A percentile compares a stretch with the other conserved stretches of the same genome.
Evolutionary conservation across 2,797 vertebrate genomes (phyloP).

Genomic region (Molothrus ater): DNA sequence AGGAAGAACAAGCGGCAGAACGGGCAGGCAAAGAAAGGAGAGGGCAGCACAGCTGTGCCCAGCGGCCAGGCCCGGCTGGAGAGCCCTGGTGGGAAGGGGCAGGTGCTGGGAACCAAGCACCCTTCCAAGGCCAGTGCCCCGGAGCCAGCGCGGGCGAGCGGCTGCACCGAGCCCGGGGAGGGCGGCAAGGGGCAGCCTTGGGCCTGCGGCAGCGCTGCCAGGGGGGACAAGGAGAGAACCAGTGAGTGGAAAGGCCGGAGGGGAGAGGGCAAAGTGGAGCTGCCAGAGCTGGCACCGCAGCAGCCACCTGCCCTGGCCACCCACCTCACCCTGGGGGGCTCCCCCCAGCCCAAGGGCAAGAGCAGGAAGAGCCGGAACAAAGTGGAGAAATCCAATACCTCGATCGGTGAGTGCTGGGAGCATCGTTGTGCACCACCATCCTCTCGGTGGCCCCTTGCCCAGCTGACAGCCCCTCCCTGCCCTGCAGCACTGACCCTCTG

Average conservation of each 20-base stretch:
- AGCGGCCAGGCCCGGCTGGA: conserved; percentile 16
- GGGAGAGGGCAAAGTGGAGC: conserved; percentile 61
- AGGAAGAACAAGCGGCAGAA: conserved; percentile 90
- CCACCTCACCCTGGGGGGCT: conserved; percentile 60
- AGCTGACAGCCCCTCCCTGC: background rate
- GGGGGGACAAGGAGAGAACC: conserved; percentile 70
- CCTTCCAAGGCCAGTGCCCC: background rate
- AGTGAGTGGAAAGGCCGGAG: conserved; percentile 66
- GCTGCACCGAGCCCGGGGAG: conserved; percentile 34
- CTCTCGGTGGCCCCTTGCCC: rapidly evolving
- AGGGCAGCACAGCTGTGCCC: background rate
- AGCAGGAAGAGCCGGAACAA: conserved; percentile 94
- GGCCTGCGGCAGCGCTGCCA: conserved; percentile 5
- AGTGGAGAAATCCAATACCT: conserved; percentile 86
- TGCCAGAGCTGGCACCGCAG: conserved; percentile 65
- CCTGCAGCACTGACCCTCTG: background rate
- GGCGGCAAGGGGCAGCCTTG: conserved; percentile 54
- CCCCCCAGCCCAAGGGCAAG: conserved; percentile 88
- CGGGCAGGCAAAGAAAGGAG: conserved; percentile 70
- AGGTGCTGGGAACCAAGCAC: conserved; percentile 59
- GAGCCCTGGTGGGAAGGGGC: conserved; percentile 57
- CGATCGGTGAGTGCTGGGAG: conserved; percentile 82
- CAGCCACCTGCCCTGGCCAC: background rate
- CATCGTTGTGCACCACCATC: rapidly evolving
- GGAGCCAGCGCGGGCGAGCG: background rate